Conservation (phyloP, 2,797 vertebrate genomes). For the Bradypodion pumilum region DNA sequence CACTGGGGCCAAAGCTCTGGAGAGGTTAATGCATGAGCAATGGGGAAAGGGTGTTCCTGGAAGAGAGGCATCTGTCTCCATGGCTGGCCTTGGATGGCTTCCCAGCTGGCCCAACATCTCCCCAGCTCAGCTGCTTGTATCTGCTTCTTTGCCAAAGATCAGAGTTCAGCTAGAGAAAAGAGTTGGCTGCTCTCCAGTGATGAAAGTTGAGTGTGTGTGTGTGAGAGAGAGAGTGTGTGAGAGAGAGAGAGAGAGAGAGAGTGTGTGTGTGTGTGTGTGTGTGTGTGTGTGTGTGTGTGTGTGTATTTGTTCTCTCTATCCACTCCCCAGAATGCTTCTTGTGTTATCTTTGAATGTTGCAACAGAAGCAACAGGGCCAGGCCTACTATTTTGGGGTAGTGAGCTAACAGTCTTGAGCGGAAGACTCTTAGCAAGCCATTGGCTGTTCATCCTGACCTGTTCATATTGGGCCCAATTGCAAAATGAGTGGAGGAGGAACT, state of each 20-base stretch:
- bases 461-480: too few species aligned
- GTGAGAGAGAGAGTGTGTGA: too few species aligned
- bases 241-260: too few species aligned
- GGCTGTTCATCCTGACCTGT: not conserved
- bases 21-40: slow-evolving; percentile 30
- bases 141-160: slow-evolving; percentile 10
- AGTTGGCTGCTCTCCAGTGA: not conserved
- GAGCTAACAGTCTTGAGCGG: not conserved
- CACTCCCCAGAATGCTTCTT: not conserved
- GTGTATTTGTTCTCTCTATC: too few species aligned
- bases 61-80: slow-evolving; percentile 5
- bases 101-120: slow-evolving; percentile 10
- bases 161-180: not conserved
- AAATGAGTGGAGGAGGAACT: too few species aligned
- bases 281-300: too few species aligned
- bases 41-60: not conserved
- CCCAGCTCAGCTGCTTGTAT: slow-evolving; percentile 20
- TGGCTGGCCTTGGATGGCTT: not conserved
- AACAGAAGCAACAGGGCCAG: not conserved
- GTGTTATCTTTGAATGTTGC: not conserved
- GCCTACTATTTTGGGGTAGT: not conserved
- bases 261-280: too few species aligned
- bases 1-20: not conserved
- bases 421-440: not conserved
- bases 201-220: not conserved